These are phyloP conservation scores for Drosophila elegans DNA, from an alignment of 1,140 invertebrate genomes.

Conservation along the genomic window DNA sequence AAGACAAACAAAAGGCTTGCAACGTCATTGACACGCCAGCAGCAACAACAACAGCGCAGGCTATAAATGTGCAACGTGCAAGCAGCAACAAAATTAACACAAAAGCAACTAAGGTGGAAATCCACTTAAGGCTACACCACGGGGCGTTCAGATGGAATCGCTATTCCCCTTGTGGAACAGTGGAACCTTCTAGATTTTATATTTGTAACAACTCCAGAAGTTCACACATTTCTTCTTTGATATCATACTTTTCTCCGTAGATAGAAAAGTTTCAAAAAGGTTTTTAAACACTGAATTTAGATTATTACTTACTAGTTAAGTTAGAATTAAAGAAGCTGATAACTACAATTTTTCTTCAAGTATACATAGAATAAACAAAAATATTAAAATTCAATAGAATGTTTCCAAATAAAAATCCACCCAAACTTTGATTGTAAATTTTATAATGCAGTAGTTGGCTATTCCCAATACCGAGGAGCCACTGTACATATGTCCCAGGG, in stretches of 20 bases:
- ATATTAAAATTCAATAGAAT: too few species aligned
- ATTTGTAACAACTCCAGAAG: neutral
- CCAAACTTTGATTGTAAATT: too few species aligned
- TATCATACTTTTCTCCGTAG: too few species aligned
- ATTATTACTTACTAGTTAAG: too few species aligned
- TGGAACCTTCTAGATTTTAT: neutral
- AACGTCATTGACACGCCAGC: constrained; percentile 75
- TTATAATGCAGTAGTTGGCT: too few species aligned
- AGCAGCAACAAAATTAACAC: constrained; percentile 25
- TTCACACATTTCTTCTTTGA: neutral
- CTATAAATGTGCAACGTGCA: constrained; percentile 37
- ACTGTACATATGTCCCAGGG: constrained; percentile 19
- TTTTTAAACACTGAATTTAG: too few species aligned
- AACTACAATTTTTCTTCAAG: too few species aligned
- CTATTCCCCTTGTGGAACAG: constrained; percentile 9
- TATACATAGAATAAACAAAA: too few species aligned
- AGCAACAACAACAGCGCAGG: constrained; percentile 5
- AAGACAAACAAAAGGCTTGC: constrained; percentile 70
- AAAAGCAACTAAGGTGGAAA: constrained; percentile 75
- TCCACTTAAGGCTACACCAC: constrained; percentile 69
- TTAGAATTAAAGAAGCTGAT: too few species aligned
- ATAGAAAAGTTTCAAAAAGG: too few species aligned
- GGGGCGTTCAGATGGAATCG: constrained; percentile 30
- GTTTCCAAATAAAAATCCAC: too few species aligned
- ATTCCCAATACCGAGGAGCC: neutral